phyloP scores from a whole-genome alignment of 2,113 vertebrate species.

The Cygnus atratus region DNA sequence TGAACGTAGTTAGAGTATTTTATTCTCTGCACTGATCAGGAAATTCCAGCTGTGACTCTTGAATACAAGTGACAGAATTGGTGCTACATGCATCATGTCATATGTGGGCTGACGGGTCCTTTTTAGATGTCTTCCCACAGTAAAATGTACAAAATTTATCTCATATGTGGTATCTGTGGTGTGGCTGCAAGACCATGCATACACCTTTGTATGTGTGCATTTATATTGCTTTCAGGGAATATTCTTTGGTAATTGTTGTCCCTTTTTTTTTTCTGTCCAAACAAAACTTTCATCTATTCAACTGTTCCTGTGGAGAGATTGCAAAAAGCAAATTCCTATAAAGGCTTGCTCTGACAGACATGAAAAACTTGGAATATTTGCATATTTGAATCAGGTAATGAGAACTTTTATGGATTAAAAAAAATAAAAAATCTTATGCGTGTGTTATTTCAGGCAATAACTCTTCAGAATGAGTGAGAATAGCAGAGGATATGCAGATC shows the following conservation, averaged over 20 bases:
- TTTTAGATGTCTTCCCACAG: neutral
- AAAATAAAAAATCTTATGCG: neutral
- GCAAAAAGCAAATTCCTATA: neutral
- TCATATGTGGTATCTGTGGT: fast-evolving
- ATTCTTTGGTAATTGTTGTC: neutral
- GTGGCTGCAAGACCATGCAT: neutral
- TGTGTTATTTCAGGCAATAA: neutral
- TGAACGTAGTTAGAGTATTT: neutral
- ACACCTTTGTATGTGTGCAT: neutral
- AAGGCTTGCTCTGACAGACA: neutral
- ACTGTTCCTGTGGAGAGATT: neutral
- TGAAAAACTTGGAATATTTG: neutral
- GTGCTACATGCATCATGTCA: neutral
- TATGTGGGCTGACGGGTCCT: neutral
- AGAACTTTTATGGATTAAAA: neutral
- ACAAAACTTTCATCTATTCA: neutral
- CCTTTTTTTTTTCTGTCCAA: neutral
- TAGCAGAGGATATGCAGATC: neutral
- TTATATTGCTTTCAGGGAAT: neutral
- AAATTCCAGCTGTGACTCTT: neutral
- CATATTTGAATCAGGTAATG: neutral
- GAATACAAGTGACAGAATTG: neutral
- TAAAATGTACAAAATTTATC: neutral
- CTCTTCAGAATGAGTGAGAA: neutral
- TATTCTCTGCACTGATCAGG: neutral